These are phyloP conservation scores for Pachyramphus minor DNA, from an alignment of 2,113 vertebrate species.

Conservation along the genomic window DNA sequence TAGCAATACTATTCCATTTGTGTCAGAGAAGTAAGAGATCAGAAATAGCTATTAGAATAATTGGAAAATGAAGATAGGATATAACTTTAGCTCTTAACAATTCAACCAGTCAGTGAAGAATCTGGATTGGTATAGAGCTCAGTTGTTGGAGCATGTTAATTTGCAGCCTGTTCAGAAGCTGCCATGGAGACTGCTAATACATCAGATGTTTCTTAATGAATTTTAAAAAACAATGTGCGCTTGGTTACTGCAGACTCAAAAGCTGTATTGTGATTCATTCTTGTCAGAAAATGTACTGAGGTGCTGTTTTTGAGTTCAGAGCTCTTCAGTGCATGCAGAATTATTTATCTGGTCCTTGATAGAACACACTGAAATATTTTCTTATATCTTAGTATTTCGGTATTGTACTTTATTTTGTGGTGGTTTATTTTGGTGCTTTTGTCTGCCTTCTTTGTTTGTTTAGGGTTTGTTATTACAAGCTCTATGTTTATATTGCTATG, in stretches of 20 bases:
- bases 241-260: not conserved
- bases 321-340: not conserved
- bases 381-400: not conserved
- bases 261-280: not conserved
- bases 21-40: not conserved
- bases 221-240: not conserved
- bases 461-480: not conserved
- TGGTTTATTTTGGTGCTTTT: not conserved
- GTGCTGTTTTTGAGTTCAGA: not conserved
- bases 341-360: not conserved
- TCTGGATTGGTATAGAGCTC: not conserved
- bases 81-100: not conserved
- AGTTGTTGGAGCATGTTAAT: not conserved
- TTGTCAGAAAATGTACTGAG: not conserved
- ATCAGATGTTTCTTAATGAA: conserved; percentile 23
- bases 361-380: not conserved
- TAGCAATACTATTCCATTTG: not conserved
- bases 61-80: not conserved
- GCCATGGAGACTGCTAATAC: not conserved
- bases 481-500: not conserved
- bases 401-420: not conserved
- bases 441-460: not conserved
- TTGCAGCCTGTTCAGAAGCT: not conserved
- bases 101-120: not conserved
- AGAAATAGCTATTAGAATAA: not conserved